Evolutionary conservation across 2,797 vertebrate species (phyloP), one percentile per base, ranked within the genome.

Genomic region (Melanotaenia pygmaea): DNA sequence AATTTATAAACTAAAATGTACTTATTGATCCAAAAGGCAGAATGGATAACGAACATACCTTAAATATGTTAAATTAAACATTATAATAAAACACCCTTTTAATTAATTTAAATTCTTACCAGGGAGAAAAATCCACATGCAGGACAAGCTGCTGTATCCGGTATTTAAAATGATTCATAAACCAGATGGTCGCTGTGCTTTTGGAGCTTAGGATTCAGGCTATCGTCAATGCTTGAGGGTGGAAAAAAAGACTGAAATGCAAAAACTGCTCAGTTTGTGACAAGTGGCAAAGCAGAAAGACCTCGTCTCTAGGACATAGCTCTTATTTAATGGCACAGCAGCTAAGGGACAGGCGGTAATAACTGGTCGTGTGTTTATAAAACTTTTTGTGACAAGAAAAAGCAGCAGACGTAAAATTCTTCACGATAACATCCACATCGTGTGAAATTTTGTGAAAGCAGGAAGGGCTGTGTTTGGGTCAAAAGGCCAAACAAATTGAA

Each of bases 111-210:
- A 86, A 87, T 86, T 82, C 72, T 74, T 78, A 86, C 83, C 80
- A 84, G 74, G 64, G 80, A 91, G 84, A 90, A 89, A 47, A 92
- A 92, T 88, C 79, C 76, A 67, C 83, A 86, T 82, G 84, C 90
- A 90, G 86, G 88, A 92, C 90, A 92, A 90, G 89, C 88, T 85
- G 87, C 90, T 86, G 85, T 84, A 90, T 92, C 92, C 89, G 91
- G 91, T 91, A 86, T 91, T 92, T 89, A 89, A 91, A 87, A 85
- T 93, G 89, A 94, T 94, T 86, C 86, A 87, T 76, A 89, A 91
- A 94, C 81, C 94, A 95, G 93, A 95, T 94, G 93, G 82, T 82
- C 72, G 83, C 85, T 28, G 70, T 85, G 85, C 82, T 81, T 70
- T 69, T 71, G 68, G 65, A 84, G 80, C 79, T 77, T 59, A 72